phyloP scores from a whole-genome alignment of 2,113 vertebrate species.

The Cyphomyrus discorhynchus region DNA sequence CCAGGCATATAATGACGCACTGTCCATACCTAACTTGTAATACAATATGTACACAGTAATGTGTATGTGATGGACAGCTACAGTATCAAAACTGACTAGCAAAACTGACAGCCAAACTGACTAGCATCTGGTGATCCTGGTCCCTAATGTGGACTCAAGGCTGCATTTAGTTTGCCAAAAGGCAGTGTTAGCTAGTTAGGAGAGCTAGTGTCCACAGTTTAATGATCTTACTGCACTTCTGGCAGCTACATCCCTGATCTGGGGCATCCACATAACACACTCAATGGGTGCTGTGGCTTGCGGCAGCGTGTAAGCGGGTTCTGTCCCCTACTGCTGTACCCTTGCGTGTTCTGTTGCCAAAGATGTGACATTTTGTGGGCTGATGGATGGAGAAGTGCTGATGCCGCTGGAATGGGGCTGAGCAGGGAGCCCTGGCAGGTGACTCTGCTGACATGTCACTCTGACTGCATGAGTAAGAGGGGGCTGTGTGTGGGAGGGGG shows the following conservation, averaged over 20 bases:
- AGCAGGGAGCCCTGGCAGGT: conserved; percentile 29
- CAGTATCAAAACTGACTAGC: not conserved
- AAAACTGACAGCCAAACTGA: not conserved
- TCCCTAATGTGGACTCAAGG: not conserved
- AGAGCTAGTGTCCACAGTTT: not conserved
- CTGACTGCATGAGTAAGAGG: conserved; percentile 29
- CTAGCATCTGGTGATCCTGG: not conserved
- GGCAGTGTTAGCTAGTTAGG: not conserved
- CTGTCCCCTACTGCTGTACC: not conserved
- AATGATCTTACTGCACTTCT: conserved; percentile 16
- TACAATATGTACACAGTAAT: not conserved
- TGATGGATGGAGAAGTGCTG: conserved; percentile 52
- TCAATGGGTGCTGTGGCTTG: not conserved
- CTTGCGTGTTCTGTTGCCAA: not conserved
- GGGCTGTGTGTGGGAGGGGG: not conserved
- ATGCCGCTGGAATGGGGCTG: conserved; percentile 35
- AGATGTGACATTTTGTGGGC: conserved; percentile 15
- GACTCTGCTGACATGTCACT: conserved; percentile 41
- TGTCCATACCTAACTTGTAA: not conserved
- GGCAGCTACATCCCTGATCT: not conserved
- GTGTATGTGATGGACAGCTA: not conserved
- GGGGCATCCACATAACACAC: not conserved
- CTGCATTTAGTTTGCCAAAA: not conserved
- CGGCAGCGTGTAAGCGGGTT: not conserved
- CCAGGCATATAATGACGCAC: not conserved